phyloP scores from a whole-genome alignment of 1,140 invertebrate species.

The Drosophila bocqueti region DNA sequence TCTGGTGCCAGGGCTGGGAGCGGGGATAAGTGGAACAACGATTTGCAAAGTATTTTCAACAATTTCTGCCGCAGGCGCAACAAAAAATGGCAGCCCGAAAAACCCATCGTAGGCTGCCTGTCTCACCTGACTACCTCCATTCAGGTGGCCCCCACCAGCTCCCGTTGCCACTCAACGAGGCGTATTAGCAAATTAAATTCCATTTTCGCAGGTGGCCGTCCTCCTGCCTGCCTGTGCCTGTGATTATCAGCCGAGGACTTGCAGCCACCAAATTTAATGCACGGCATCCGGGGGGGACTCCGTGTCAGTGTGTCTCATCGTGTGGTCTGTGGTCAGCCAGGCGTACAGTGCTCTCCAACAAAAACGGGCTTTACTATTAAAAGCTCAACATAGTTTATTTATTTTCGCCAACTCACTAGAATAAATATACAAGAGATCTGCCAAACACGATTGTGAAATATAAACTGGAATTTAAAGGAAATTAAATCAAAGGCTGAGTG shows the following conservation, averaged over 20 bases:
- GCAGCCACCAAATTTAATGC: conserved; percentile 55
- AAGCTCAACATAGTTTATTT: conserved; percentile 17
- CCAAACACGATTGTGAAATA: background rate
- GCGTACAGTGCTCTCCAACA: conserved; percentile 16
- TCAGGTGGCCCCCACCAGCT: background rate
- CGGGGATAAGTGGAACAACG: conserved; percentile 19
- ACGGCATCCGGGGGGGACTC: conserved; percentile 2
- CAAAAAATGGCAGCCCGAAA: conserved; percentile 42
- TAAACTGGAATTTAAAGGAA: background rate
- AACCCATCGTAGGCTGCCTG: conserved; percentile 45
- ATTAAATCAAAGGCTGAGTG: background rate
- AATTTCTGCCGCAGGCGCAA: conserved; percentile 65
- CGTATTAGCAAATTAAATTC: conserved; percentile 75
- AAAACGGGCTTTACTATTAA: conserved; percentile 30
- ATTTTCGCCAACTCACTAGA: conserved; percentile 44
- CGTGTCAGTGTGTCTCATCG: background rate
- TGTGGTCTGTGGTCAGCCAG: conserved; percentile 41
- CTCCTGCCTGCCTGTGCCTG: conserved; percentile 33
- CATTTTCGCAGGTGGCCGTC: conserved; percentile 59
- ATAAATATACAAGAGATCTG: conserved; percentile 31
- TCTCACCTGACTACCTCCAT: conserved; percentile 39
- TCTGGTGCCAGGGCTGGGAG: conserved; percentile 3
- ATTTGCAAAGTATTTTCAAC: conserved; percentile 73
- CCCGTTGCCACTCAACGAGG: conserved; percentile 20
- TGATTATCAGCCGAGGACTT: conserved; percentile 66